A percentile compares a stretch with the other conserved stretches of the same genome.
These are phyloP conservation scores for Cephus spinipes DNA, from an alignment of 2,888 invertebrate species.

Conservation along the genomic window DNA sequence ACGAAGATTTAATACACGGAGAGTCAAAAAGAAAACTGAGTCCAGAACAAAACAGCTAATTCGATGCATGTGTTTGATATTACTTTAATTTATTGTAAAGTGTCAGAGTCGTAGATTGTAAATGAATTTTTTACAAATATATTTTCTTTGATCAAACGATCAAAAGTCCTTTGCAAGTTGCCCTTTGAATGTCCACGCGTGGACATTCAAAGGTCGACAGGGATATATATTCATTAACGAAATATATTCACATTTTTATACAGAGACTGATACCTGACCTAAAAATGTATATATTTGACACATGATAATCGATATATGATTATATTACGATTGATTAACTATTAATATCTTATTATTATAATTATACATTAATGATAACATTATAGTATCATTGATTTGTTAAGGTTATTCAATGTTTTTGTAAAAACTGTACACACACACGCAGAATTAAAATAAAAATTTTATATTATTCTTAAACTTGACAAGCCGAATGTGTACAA, in stretches of 20 bases:
- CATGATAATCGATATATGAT: slow-evolving; percentile 39
- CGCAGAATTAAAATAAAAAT: slow-evolving; percentile 49
- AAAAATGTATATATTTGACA: slow-evolving; percentile 51
- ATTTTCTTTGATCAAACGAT: not conserved
- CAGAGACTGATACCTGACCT: slow-evolving; percentile 59
- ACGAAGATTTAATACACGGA: not conserved
- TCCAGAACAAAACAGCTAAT: not conserved
- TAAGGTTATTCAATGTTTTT: slow-evolving; percentile 55
- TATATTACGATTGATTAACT: slow-evolving; percentile 41
- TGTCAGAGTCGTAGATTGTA: slow-evolving; percentile 22
- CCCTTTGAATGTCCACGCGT: not conserved
- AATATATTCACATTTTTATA: slow-evolving; percentile 52
- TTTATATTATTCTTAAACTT: slow-evolving; percentile 58
- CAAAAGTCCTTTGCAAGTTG: not conserved
- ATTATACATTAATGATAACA: slow-evolving; percentile 39
- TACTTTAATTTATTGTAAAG: slow-evolving; percentile 32
- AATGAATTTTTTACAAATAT: slow-evolving; percentile 17
- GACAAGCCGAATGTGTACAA: slow-evolving; percentile 20
- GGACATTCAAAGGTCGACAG: not conserved
- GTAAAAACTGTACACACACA: slow-evolving; percentile 56
- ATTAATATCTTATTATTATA: slow-evolving; percentile 37
- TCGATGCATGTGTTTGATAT: slow-evolving; percentile 24
- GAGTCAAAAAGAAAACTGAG: not conserved
- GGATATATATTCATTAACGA: slow-evolving; percentile 18
- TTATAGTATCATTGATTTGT: slow-evolving; percentile 47